A percentile compares a stretch with the other conserved stretches of the same genome.
These are phyloP conservation scores for Rhinolophus ferrumequinum DNA, from an alignment of 2,113 vertebrate species.

Conservation along the genomic window DNA sequence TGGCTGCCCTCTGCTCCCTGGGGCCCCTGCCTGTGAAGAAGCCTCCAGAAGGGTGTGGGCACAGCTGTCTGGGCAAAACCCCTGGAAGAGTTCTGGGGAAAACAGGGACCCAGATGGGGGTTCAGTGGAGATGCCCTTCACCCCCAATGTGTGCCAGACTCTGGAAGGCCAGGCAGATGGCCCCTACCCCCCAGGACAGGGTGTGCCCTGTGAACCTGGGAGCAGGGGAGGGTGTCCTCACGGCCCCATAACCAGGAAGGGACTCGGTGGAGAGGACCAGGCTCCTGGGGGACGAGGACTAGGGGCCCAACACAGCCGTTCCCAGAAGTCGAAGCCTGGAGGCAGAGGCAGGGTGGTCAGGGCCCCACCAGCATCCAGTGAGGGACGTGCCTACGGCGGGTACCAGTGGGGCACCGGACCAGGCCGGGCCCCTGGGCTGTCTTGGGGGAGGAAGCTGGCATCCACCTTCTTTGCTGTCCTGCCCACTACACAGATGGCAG, in stretches of 20 bases:
- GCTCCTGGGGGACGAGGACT: not conserved
- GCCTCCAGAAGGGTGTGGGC: not conserved
- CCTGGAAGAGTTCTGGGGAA: not conserved
- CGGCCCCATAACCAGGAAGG: not conserved
- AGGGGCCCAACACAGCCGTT: not conserved
- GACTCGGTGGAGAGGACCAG: not conserved
- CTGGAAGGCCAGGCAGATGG: not conserved
- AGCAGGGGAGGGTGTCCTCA: not conserved
- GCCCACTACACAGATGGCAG: not conserved
- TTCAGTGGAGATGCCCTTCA: not conserved
- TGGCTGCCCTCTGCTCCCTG: not conserved
- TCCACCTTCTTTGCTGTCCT: not conserved
- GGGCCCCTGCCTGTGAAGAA: no score
- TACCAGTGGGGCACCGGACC: not conserved
- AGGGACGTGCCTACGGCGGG: not conserved
- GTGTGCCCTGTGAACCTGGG: not conserved
- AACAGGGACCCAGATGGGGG: not conserved
- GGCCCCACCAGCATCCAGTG: not conserved
- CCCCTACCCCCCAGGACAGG: not conserved
- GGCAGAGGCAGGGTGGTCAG: not conserved
- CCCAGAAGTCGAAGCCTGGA: not conserved
- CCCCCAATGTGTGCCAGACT: no score
- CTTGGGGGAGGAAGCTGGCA: not conserved
- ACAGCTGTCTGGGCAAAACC: not conserved
- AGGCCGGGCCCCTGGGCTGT: not conserved